Evolutionary conservation across 2,113 vertebrate genomes (phyloP), one percentile per base, ranked within the genome.

Genomic region (Arvicanthis niloticus): DNA sequence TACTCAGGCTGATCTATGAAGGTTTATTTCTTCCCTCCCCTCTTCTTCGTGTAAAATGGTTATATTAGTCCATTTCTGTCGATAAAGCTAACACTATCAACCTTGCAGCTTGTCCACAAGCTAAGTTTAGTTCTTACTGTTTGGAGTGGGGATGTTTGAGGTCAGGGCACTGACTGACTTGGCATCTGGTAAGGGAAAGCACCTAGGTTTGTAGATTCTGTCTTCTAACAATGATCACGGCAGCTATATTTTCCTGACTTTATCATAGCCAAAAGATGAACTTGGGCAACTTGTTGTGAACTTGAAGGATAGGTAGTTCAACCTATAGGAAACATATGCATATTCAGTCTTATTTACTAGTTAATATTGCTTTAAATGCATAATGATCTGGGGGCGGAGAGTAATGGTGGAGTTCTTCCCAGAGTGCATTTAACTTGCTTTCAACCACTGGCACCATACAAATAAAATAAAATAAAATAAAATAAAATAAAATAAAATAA

Each of bases 331-430:
- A 48, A 9, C 29, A 67, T 17, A 5, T 31, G 10, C 21, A 65
- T 7, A 24, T 72, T 75, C 22, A 45, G 37, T 81, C 16, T 5
- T 45, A 45, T 8, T 40, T 60, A 34, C 26, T 37, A n/a, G 48
- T 42, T 58, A 3, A 8, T 93, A 45, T 67, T 16, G 7, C 56
- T 42, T 78, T 40, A 72, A 48, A 89, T 65, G 9, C 6, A 48
- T 51, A 21, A 42, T 65, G 19, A 2, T 1, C 7, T 45, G 10
- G 1, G 40, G 2, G 2, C 75, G 22, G 21, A 16, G 9, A 4
- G 22, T 7, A 48, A 5, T 15, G 26, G 26, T 15, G 19, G 80
- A 45, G 31, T 29, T 4, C 26, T 67, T 91, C 15, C n/a, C 58
- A 21, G 22, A 10, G 12, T 93, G 24, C 51, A 68, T 51, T 81